Evolutionary conservation across 2,888 invertebrate genomes (phyloP).

Genomic region (Rhamphomyia laevipes): DNA sequence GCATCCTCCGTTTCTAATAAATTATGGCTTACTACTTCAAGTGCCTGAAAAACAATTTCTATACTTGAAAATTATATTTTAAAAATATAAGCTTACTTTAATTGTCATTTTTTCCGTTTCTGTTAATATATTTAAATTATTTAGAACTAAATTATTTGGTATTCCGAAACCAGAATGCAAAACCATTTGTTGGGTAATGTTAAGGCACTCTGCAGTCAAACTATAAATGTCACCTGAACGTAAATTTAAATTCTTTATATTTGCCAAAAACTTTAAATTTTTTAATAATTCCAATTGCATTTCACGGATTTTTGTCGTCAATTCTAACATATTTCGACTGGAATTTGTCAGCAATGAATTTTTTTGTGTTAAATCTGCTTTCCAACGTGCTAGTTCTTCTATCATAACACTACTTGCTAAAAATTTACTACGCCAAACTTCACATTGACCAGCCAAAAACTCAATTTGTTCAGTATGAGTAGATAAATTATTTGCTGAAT

Average conservation of each 20-base stretch:
- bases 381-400: slow-evolving; percentile 81
- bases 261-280: slow-evolving; percentile 34
- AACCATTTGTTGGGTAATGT: slow-evolving; percentile 36
- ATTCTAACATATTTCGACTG: slow-evolving; percentile 29
- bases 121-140: slow-evolving; percentile 28
- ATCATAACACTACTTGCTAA: slow-evolving; percentile 89
- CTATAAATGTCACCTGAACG: slow-evolving; percentile 33
- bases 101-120: slow-evolving; percentile 33
- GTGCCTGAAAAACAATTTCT: slow-evolving; percentile 18
- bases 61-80: not conserved
- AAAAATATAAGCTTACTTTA: slow-evolving; percentile 19
- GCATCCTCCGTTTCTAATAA: slow-evolving; percentile 36
- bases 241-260: slow-evolving; percentile 31
- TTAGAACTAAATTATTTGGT: slow-evolving; percentile 30
- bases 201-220: slow-evolving; percentile 33
- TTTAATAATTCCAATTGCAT: slow-evolving; percentile 33
- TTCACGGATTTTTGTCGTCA: slow-evolving; percentile 35
- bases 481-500: slow-evolving; percentile 72
- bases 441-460: slow-evolving; percentile 84
- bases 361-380: slow-evolving; percentile 58
- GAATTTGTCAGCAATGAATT: slow-evolving; percentile 33
- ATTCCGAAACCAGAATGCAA: slow-evolving; percentile 36
- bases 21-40: slow-evolving; percentile 32
- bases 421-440: slow-evolving; percentile 95
- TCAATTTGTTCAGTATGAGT: slow-evolving; percentile 90